These are phyloP conservation scores for Argya squamiceps DNA, from an alignment of 2,797 vertebrate species.

Conservation along the genomic window DNA sequence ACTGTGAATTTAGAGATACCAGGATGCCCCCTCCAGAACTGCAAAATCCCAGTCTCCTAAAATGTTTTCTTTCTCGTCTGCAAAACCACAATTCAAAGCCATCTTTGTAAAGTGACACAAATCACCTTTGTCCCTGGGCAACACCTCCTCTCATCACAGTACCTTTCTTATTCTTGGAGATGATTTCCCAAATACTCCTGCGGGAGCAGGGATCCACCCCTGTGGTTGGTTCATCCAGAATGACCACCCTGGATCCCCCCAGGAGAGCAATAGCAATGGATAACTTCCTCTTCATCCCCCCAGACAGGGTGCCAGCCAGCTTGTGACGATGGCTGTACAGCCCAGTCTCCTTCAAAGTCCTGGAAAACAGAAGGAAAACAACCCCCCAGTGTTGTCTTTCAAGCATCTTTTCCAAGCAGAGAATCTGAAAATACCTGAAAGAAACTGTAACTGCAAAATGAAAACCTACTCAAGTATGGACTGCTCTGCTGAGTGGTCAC, in stretches of 20 bases:
- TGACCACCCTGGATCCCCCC: conserved; percentile 92
- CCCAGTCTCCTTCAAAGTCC: conserved; percentile 91
- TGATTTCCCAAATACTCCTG: conserved; percentile 96
- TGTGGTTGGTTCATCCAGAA: conserved; percentile 96
- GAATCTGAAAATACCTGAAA: background rate
- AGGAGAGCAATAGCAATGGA: conserved; percentile 98
- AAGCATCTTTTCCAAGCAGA: background rate
- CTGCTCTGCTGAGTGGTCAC: background rate
- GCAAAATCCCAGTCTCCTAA: background rate
- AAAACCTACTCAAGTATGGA: conserved; percentile 21
- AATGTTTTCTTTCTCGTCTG: background rate
- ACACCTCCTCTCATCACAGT: background rate
- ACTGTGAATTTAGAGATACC: background rate
- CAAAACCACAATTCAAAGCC: background rate
- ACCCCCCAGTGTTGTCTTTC: background rate
- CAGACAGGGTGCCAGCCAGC: conserved; percentile 88
- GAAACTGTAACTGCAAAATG: background rate
- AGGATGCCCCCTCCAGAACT: background rate
- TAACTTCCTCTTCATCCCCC: conserved; percentile 97
- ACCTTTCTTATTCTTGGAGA: conserved; percentile 94
- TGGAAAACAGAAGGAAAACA: conserved; percentile 69
- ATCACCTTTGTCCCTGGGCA: background rate
- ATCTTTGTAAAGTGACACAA: background rate
- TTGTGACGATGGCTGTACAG: conserved; percentile 94
- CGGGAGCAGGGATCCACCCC: conserved; percentile 97